Percentiles rank a stretch among this genome's conserved stretches.
phyloP scores from a whole-genome alignment of 2,113 vertebrate genomes.

The Eulacestoma nigropectus region DNA sequence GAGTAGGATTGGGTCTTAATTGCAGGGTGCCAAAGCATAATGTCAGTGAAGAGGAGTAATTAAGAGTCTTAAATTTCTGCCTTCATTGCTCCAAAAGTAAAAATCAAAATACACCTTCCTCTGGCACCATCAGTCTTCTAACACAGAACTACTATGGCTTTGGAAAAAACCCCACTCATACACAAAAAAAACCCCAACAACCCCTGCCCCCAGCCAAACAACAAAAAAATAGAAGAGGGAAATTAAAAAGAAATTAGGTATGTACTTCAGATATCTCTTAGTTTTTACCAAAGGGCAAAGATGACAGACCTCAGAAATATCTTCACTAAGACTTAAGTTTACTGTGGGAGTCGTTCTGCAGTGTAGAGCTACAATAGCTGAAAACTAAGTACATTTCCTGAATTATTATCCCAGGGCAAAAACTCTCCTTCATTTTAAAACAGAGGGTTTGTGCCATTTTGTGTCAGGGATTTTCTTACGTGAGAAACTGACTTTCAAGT shows the following conservation, averaged over 20 bases:
- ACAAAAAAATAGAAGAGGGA: not conserved
- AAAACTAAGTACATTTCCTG: not conserved
- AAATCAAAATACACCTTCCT: not conserved
- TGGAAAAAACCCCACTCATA: not conserved
- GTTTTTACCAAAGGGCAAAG: not conserved
- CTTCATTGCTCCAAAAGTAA: not conserved
- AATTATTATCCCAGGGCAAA: not conserved
- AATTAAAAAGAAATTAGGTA: not conserved
- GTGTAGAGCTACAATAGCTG: not conserved
- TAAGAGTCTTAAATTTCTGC: not conserved
- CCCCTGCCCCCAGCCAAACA: accelerated
- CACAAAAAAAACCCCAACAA: not conserved
- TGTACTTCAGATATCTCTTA: not conserved
- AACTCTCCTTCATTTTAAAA: not conserved
- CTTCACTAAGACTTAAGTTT: not conserved
- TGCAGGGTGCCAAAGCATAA: not conserved
- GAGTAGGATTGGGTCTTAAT: not conserved
- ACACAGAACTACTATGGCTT: not conserved
- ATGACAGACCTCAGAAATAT: not conserved
- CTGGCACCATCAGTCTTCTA: not conserved
- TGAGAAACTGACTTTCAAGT: not conserved
- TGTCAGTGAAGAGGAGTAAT: not conserved
- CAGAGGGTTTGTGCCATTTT: not conserved
- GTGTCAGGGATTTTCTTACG: not conserved
- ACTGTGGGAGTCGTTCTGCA: not conserved